These are phyloP conservation scores for Psilopogon haemacephalus DNA, from an alignment of 2,113 vertebrate genomes.

Conservation along the genomic window DNA sequence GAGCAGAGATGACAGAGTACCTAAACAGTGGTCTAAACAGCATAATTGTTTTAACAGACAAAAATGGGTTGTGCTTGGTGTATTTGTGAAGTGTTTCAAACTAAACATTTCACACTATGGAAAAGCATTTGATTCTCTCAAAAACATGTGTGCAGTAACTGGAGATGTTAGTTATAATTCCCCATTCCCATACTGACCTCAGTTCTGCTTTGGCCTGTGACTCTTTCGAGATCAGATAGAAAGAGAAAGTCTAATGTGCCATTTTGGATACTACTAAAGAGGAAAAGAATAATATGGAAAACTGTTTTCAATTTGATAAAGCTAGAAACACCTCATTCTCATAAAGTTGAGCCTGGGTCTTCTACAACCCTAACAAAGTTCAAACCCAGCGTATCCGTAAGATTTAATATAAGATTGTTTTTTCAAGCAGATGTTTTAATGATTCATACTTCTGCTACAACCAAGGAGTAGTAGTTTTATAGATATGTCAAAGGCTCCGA, in stretches of 20 bases:
- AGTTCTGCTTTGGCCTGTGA: background rate
- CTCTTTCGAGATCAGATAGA: background rate
- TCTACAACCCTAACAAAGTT: background rate
- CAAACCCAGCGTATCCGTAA: background rate
- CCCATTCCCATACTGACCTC: background rate
- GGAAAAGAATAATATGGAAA: background rate
- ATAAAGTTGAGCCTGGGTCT: background rate
- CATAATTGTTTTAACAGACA: background rate
- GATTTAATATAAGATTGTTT: background rate
- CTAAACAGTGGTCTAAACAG: constrained; percentile 19
- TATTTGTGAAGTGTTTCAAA: background rate
- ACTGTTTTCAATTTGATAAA: background rate
- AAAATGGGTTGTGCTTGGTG: background rate
- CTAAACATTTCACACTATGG: background rate
- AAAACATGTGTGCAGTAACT: background rate
- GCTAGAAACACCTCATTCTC: background rate
- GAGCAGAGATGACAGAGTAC: background rate
- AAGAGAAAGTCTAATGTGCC: background rate
- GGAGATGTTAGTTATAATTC: background rate
- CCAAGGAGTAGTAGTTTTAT: background rate
- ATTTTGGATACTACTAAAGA: background rate
- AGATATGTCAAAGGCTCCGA: background rate
- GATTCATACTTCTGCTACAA: background rate
- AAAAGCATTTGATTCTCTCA: background rate
- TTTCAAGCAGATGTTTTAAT: background rate